Conservation (phyloP, 2,888 invertebrate genomes). For the Gerosis bhagava region DNA sequence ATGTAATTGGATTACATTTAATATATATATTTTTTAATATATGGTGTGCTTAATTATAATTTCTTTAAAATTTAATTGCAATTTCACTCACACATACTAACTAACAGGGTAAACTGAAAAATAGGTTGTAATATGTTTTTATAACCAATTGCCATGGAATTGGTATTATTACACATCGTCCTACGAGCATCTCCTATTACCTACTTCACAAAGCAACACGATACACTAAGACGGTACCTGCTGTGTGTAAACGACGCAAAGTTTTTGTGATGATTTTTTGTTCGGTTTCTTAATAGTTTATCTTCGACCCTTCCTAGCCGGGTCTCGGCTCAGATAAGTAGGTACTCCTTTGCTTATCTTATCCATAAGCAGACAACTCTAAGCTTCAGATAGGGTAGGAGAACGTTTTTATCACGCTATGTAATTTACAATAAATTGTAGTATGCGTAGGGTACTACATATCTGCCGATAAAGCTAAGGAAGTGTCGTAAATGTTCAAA, state of each 20-base stretch:
- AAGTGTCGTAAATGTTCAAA: too few species aligned
- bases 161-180: conserved; percentile 54
- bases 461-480: too few species aligned
- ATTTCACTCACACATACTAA: too few species aligned
- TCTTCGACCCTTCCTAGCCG: conserved; percentile 47
- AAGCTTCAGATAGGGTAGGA: conserved; percentile 47
- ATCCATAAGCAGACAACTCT: conserved; percentile 47
- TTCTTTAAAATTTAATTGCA: too few species aligned
- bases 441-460: too few species aligned
- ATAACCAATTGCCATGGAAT: conserved; percentile 46
- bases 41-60: too few species aligned
- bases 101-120: too few species aligned
- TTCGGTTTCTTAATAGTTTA: conserved; percentile 58
- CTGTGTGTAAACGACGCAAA: conserved; percentile 54
- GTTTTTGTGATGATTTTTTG: conserved; percentile 59
- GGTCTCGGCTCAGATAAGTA: conserved; percentile 59
- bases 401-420: conserved; percentile 13
- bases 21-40: too few species aligned
- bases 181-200: too few species aligned
- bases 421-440: conserved; percentile 11
- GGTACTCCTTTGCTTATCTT: conserved; percentile 62
- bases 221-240: conserved; percentile 50
- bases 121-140: conserved; percentile 46
- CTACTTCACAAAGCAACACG: conserved; percentile 53
- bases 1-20: too few species aligned